A percentile compares a stretch with the other conserved stretches of the same genome.
Conservation (phyloP, 2,797 vertebrate species). For the Mus minutoides region DNA sequence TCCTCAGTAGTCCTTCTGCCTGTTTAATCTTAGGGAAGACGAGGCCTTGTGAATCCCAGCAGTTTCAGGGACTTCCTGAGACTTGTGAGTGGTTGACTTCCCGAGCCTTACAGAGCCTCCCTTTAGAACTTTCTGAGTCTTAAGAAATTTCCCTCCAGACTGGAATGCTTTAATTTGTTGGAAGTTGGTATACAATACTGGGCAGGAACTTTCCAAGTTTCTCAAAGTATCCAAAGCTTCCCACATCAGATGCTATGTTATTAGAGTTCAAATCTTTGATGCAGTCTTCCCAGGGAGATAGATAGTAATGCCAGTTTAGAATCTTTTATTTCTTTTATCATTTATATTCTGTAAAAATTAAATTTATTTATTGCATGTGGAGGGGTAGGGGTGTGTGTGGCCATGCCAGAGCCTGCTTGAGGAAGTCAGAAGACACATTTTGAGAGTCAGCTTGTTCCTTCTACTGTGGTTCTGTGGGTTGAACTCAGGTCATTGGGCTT, state of each 20-base stretch:
- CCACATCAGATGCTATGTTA: not conserved
- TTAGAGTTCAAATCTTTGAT: not conserved
- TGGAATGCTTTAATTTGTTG: not conserved
- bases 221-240: accelerated
- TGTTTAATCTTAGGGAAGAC: not conserved
- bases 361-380: not conserved
- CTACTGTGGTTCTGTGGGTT: not conserved
- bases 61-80: not conserved
- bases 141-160: not conserved
- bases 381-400: not conserved
- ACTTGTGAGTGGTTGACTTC: not conserved
- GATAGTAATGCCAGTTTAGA: not conserved
- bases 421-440: not conserved
- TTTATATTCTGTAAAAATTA: not conserved
- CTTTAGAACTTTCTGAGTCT: not conserved
- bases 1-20: not conserved
- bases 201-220: not conserved
- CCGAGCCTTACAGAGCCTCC: not conserved
- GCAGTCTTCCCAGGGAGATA: not conserved
- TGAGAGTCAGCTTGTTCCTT: not conserved
- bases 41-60: not conserved
- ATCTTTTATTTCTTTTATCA: not conserved
- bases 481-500: not conserved
- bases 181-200: not conserved
- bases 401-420: not conserved